A percentile compares a stretch with the other conserved stretches of the same genome.
phyloP scores from a whole-genome alignment of 2,888 invertebrate genomes.

The Pteria penguin region DNA sequence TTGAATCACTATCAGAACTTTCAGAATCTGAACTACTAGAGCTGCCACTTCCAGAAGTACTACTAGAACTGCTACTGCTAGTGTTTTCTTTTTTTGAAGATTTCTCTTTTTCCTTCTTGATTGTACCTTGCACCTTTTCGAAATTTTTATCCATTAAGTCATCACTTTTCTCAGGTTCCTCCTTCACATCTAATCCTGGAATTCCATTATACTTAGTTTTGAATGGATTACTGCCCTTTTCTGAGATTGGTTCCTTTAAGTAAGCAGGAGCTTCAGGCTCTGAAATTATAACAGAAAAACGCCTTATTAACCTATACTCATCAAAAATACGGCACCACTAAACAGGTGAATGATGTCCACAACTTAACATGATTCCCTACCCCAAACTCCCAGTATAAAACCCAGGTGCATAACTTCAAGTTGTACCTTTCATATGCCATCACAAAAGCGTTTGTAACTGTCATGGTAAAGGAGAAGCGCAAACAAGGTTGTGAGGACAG shows the following conservation, averaged over 20 bases:
- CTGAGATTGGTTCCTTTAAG: slow-evolving; percentile 61
- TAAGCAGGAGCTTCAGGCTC: slow-evolving; percentile 56
- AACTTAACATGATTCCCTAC: no score
- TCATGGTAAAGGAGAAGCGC: no score
- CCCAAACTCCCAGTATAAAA: no score
- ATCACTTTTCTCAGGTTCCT: slow-evolving; percentile 30
- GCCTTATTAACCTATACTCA: background rate
- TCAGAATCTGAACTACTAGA: slow-evolving; percentile 50
- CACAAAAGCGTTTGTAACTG: no score
- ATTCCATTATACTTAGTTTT: slow-evolving; percentile 60
- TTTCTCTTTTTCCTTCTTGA: slow-evolving; percentile 38
- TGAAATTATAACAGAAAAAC: slow-evolving; percentile 42
- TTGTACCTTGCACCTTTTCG: slow-evolving; percentile 12
- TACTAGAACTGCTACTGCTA: slow-evolving; percentile 57
- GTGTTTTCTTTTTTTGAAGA: slow-evolving; percentile 39
- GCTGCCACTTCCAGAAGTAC: slow-evolving; percentile 55
- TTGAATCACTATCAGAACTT: slow-evolving; percentile 20
- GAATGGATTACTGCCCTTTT: slow-evolving; percentile 62
- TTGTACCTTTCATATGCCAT: no score
- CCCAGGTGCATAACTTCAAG: no score
- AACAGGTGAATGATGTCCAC: no score
- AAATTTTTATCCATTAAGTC: slow-evolving; percentile 25
- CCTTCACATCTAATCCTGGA: slow-evolving; percentile 63
- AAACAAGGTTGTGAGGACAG: no score
- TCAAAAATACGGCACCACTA: background rate